Percentiles rank a stretch among this genome's conserved stretches.
Conservation (phyloP, 2,888 invertebrate species). For the Phrixothrix hirtus region DNA sequence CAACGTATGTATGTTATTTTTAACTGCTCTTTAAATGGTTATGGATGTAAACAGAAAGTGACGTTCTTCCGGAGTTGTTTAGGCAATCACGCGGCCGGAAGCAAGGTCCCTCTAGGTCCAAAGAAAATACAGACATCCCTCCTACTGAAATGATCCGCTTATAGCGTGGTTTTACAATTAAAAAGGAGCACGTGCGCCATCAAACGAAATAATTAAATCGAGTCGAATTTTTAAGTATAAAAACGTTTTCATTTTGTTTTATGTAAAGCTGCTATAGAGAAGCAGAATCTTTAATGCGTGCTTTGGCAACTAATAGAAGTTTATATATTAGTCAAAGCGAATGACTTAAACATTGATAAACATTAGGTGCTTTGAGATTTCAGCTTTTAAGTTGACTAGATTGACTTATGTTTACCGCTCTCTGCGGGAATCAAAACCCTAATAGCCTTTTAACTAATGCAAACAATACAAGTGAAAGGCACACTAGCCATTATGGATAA, state of each 20-base stretch:
- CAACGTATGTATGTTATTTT: conserved; percentile 45
- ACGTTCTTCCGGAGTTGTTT: conserved; percentile 39
- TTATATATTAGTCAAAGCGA: conserved; percentile 24
- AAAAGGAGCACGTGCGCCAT: conserved; percentile 16
- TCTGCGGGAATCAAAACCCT: conserved; percentile 44
- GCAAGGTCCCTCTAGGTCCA: conserved; percentile 18
- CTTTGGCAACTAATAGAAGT: conserved; percentile 27
- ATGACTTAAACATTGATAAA: conserved; percentile 32
- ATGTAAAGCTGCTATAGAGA: no score
- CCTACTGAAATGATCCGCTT: conserved; percentile 7
- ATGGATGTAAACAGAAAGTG: conserved; percentile 41
- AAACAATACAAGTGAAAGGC: conserved; percentile 46
- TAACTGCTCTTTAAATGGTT: conserved; percentile 51
- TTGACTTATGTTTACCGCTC: conserved; percentile 39
- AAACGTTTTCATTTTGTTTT: background rate
- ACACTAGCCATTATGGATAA: conserved; percentile 41
- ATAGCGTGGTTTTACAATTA: conserved; percentile 18
- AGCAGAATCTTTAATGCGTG: conserved; percentile 15
- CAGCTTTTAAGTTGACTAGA: conserved; percentile 35
- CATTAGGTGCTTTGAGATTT: conserved; percentile 31
- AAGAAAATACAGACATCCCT: conserved; percentile 27
- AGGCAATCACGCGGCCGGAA: conserved; percentile 30
- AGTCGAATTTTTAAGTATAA: no score
- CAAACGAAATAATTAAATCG: no score
- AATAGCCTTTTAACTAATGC: conserved; percentile 48